Evolutionary conservation across 2,113 vertebrate genomes (phyloP).

Genomic region (Cebidichthys violaceus): DNA sequence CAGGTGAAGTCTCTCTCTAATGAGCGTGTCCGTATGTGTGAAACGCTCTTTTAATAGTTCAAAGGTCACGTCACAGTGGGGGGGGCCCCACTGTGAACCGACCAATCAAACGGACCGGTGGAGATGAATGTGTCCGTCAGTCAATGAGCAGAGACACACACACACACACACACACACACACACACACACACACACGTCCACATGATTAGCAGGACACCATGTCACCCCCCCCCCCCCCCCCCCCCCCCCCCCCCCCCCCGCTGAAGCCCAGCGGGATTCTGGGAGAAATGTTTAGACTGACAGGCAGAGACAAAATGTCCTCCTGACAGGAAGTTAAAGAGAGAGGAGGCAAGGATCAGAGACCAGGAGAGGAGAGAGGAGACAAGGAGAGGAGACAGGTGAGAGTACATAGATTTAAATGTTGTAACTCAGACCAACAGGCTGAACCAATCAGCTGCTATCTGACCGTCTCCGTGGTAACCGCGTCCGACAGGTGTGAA

Average conservation of each 20-base stretch:
- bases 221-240: constrained; percentile 47
- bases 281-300: constrained; percentile 41
- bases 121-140: constrained; percentile 60
- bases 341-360: not conserved
- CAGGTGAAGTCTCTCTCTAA: not conserved
- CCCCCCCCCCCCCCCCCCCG: constrained; percentile 31
- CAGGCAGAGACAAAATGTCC: not conserved
- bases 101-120: constrained; percentile 63
- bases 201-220: constrained; percentile 46
- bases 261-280: constrained; percentile 44
- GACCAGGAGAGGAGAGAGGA: not conserved
- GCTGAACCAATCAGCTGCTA: constrained; percentile 55
- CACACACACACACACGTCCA: constrained; percentile 12
- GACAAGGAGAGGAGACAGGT: not conserved
- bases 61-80: constrained; percentile 24
- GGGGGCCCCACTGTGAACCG: not conserved
- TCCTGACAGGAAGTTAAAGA: constrained; percentile 24
- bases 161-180: constrained; percentile 23
- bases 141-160: constrained; percentile 47
- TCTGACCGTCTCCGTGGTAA: constrained; percentile 29
- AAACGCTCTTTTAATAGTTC: constrained; percentile 31
- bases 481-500: constrained; percentile 32
- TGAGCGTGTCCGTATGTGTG: not conserved
- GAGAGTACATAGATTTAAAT: too few species aligned
- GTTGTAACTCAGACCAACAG: constrained; percentile 5